Base-by-base conservation (phyloP, 2,113 vertebrate genomes). In the Sebastes schlegelii region DNA sequence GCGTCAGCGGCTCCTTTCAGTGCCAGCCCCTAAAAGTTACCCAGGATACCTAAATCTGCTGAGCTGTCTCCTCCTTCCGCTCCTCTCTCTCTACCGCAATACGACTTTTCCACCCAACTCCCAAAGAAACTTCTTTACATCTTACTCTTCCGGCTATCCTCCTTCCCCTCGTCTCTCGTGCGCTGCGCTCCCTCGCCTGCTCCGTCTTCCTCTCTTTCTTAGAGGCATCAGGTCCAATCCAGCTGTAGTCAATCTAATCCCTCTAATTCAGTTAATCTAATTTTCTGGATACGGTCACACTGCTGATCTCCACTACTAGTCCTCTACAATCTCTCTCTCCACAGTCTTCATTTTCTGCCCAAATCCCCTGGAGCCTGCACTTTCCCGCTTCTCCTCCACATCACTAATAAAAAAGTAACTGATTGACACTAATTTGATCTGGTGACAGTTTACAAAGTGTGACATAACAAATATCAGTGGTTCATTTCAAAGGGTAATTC, bases 241-340 rank as follows among this genome's bases (percentile, higher is more conserved):
- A 86, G 84, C 87, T 83, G 88, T 73, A 77, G 88, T 92, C 87
- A 87, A 90, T 90, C 88, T 90, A 93, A 93, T 94, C 89, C 91
- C 85, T 90, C 90, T 94, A 92, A 93, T 94, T 94, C 92, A 80
- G 79, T 89, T 91, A 92, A 94, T 92, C 92, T 87, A 86, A 92
- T 92, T 88, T 92, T 92, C 84, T 89, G 85, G 85, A 81, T 92
- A 81, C 80, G 84, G 86, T 90, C 89, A 87, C 89, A 89, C 87
- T 80, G 87, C 87, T 80, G 82, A 85, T 89, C 79, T 87, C 49
- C 77, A 74, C 79, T 79, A 57, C 81, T 85, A 62, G 66, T 77
- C 70, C 2, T 80, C 74, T 51, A 51, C 82, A 84, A 80, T 86
- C 88, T 85, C 42, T 52, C 70, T 81, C 48, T 83, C 74, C 52